Percentiles rank a stretch among this genome's conserved stretches.
Conservation (phyloP, 1,140 invertebrate species). For the Trypoxylus dichotomus region DNA sequence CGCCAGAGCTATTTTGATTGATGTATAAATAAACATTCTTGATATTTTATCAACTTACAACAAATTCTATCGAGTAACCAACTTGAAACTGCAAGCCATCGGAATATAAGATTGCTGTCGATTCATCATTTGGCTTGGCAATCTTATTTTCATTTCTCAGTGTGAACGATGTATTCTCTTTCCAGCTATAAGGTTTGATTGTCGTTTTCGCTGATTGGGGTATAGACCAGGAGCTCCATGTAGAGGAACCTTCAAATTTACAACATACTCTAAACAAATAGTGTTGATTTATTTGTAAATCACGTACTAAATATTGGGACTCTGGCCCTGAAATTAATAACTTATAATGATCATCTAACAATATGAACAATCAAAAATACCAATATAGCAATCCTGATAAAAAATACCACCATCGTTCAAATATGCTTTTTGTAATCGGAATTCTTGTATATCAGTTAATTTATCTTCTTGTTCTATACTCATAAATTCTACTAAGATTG, state of each 20-base stretch:
- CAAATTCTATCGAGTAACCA: conserved; percentile 46
- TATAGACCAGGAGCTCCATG: conserved; percentile 47
- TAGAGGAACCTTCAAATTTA: conserved; percentile 44
- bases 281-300: conserved; percentile 39
- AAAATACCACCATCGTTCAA: conserved; percentile 39
- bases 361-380: conserved; percentile 27
- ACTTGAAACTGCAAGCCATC: conserved; percentile 40
- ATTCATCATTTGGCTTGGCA: conserved; percentile 31
- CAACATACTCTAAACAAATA: conserved; percentile 48
- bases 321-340: conserved; percentile 39
- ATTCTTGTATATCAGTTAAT: conserved; percentile 46
- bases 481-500: conserved; percentile 45
- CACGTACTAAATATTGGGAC: conserved; percentile 42
- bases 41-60: conserved; percentile 37
- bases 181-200: conserved; percentile 42
- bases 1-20: no score
- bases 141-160: conserved; percentile 44
- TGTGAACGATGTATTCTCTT: conserved; percentile 34
- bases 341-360: conserved; percentile 3
- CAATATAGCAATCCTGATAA: conserved; percentile 44
- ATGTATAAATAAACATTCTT: background rate
- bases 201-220: conserved; percentile 40
- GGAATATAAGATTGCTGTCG: conserved; percentile 37
- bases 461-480: conserved; percentile 41
- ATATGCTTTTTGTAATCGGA: conserved; percentile 43